These are phyloP conservation scores for Orthosia gracilis DNA, from an alignment of 2,888 invertebrate species.

Conservation along the genomic window DNA sequence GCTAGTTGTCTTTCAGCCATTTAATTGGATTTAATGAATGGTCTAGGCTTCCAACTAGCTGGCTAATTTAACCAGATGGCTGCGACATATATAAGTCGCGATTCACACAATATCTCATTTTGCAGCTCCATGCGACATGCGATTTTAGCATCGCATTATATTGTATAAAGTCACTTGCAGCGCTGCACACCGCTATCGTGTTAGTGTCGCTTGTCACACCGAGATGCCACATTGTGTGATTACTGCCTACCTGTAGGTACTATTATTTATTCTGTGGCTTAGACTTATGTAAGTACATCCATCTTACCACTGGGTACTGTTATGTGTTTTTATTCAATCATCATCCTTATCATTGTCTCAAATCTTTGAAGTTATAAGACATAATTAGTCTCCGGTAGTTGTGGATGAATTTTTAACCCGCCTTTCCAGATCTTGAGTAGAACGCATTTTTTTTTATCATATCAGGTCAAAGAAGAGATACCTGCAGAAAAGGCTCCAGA, in stretches of 20 bases:
- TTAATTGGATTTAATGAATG: no score
- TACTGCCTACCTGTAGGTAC: conserved; percentile 18
- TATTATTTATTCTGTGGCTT: neutral
- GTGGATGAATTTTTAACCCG: neutral
- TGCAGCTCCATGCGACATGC: conserved; percentile 21
- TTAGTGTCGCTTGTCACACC: conserved; percentile 50
- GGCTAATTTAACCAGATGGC: no score
- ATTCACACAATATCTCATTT: conserved; percentile 23
- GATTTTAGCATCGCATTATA: conserved; percentile 33
- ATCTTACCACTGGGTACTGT: conserved; percentile 18
- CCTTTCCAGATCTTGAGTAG: neutral
- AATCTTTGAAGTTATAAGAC: neutral
- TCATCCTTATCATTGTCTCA: neutral
- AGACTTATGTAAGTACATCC: conserved; percentile 29
- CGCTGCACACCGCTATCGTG: conserved; percentile 33
- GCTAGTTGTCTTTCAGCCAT: no score
- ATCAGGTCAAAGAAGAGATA: no score
- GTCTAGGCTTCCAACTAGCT: no score
- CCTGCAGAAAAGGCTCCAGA: no score
- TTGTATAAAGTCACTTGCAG: conserved; percentile 26
- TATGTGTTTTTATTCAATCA: neutral
- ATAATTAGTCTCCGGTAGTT: neutral
- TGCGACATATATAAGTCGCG: neutral
- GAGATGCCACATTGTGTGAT: conserved; percentile 34
- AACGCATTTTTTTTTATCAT: neutral